phyloP scores from a whole-genome alignment of 2,888 invertebrate species.

The Nysson spinosus region DNA sequence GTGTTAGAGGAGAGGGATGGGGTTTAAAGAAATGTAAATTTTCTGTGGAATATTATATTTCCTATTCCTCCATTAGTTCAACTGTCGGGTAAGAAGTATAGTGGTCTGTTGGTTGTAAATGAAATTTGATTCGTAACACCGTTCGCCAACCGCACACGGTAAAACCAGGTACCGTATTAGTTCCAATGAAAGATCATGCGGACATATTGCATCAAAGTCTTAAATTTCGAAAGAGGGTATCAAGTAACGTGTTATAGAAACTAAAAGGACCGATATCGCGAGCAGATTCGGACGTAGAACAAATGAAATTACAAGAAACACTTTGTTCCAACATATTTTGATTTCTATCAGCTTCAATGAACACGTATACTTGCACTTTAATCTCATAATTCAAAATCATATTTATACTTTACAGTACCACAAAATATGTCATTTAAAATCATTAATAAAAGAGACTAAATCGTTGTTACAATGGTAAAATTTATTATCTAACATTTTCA shows the following conservation, averaged over 20 bases:
- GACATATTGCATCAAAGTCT: slow-evolving; percentile 4
- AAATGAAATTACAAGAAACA: not conserved
- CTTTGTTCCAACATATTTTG: not conserved
- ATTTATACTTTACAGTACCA: too few relatives aligned
- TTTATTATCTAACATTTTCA: too few relatives aligned
- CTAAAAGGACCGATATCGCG: slow-evolving; percentile 5
- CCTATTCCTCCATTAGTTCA: slow-evolving; percentile 33
- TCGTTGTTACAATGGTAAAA: not conserved
- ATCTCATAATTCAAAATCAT: too few relatives aligned
- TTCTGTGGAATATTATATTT: slow-evolving; percentile 25
- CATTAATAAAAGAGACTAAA: too few relatives aligned
- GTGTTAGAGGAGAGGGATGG: too few relatives aligned
- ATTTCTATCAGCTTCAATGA: too few relatives aligned
- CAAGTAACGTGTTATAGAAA: slow-evolving; percentile 21
- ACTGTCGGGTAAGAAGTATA: slow-evolving; percentile 13
- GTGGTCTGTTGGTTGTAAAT: slow-evolving; percentile 15
- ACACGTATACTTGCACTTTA: too few relatives aligned
- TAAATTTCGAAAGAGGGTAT: slow-evolving; percentile 30
- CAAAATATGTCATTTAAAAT: too few relatives aligned
- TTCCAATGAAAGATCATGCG: slow-evolving; percentile 19
- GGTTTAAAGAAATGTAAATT: too few relatives aligned
- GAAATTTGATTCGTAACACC: slow-evolving; percentile 37
- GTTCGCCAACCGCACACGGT: slow-evolving; percentile 30
- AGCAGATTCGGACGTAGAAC: not conserved
- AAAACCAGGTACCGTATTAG: slow-evolving; percentile 6